Base-by-base conservation (phyloP, 2,797 vertebrate genomes). In the Clarias platycephalus region DNA sequence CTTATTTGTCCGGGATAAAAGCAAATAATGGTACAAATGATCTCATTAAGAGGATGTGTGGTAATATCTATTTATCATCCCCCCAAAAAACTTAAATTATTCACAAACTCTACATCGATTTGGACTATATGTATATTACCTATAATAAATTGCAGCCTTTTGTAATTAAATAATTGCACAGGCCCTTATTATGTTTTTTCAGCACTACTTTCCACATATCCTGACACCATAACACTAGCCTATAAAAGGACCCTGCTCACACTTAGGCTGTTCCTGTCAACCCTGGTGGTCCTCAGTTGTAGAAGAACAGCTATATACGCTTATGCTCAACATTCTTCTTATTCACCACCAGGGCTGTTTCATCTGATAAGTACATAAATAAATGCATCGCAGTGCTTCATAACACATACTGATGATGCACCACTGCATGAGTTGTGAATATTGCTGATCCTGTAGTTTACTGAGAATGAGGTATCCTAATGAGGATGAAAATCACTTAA, bases 391-490 rank as follows among this genome's bases (percentile, higher is more conserved):
- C 34, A 63, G 60, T 16, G 57, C 22, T 44, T 79, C 3, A 49
- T 64, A 63, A 63, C 24, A 79, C 58, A 79, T 26, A 58, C 58
- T 44, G 34, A 63, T 64, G 76, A n/a, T 62, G 34, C 76, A 78
- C 13, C 5, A 40, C 24, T 40, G 2, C 24, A 40, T 53, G 12
- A 53, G 49, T 53, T 2, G 12, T 44, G 24, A 72, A 78, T 37
- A 16, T 4, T 62, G 57, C 76, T 79, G 24, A 63, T 64, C 62
- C 57, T 63, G 28, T 44, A 62, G 57, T 40, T 63, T 62, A 10
- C 60, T 64, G 16, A 9, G 13, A 18, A 64, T 64, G 37, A 64
- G n/a, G n/a, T n/a, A 79, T 79, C 60, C 77, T 28, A 79, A 64
- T 63, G 60, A 15, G n/a, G 24, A 64, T 79, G 7, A 79, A 44